Percentiles rank a stretch among this genome's conserved stretches.
Evolutionary conservation across 2,888 invertebrate species (phyloP).

Genomic region (Pelosia muscerda): DNA sequence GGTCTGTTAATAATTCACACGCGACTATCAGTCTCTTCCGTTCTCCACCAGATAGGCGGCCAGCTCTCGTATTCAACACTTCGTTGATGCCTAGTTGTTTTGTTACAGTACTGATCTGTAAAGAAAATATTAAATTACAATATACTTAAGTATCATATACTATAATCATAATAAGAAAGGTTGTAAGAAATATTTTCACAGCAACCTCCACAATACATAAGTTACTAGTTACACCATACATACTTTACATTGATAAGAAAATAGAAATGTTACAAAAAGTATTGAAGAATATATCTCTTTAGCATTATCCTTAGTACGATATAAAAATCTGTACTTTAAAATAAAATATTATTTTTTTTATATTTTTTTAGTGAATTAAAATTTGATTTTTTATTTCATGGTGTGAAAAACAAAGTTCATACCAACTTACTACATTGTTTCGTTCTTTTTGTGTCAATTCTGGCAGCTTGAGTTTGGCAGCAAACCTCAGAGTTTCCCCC

Average conservation of each 20-base stretch:
- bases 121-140: slow-evolving; percentile 33
- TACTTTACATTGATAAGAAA: too few species aligned
- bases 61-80: slow-evolving; percentile 90
- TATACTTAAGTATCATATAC: too few species aligned
- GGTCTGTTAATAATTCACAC: slow-evolving; percentile 96
- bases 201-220: too few species aligned
- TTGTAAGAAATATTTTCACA: too few species aligned
- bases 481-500: slow-evolving; percentile 93
- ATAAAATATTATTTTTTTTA: neutral
- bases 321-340: too few species aligned
- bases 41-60: slow-evolving; percentile 95
- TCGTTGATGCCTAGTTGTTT: slow-evolving; percentile 92
- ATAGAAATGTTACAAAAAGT: too few species aligned
- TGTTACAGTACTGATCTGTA: slow-evolving; percentile 92
- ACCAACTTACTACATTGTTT: slow-evolving; percentile 61
- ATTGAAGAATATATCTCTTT: too few species aligned
- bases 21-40: slow-evolving; percentile 96
- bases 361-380: too few species aligned
- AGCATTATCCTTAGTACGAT: too few species aligned
- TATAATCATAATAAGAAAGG: too few species aligned
- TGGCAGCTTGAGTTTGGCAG: slow-evolving; percentile 93
- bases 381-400: neutral
- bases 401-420: neutral
- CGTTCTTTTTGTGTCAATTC: slow-evolving; percentile 62
- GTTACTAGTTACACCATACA: too few species aligned